phyloP scores from a whole-genome alignment of 2,888 invertebrate species.

The Xanthia icteritia region DNA sequence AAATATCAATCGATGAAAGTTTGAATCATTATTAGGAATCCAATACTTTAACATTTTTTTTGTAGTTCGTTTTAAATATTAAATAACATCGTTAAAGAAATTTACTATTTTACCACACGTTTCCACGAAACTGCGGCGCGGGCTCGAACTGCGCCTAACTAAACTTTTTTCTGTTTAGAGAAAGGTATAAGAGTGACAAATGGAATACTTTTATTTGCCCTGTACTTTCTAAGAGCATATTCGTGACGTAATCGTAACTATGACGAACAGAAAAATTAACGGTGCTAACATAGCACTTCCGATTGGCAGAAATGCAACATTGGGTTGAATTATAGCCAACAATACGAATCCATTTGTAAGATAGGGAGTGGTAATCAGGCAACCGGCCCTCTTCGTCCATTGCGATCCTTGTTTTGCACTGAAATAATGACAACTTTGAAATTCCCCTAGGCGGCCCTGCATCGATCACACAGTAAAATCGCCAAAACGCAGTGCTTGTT shows the following conservation, averaged over 20 bases:
- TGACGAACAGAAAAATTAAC: constrained; percentile 1
- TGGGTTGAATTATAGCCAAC: background rate
- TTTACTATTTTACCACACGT: too few species aligned
- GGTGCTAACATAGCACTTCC: constrained; percentile 31
- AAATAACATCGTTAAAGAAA: too few species aligned
- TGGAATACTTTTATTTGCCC: constrained; percentile 32
- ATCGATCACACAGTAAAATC: background rate
- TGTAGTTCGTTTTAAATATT: too few species aligned
- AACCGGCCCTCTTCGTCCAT: background rate
- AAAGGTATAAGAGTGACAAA: constrained; percentile 32
- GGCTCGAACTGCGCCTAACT: too few species aligned
- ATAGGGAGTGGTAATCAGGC: too few species aligned
- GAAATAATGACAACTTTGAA: too few species aligned
- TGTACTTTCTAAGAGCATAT: constrained; percentile 46
- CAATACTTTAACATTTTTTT: too few species aligned
- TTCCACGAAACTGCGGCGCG: too few species aligned
- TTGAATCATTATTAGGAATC: too few species aligned
- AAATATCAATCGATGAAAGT: too few species aligned
- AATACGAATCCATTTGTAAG: background rate
- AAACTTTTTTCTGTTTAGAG: constrained; percentile 23
- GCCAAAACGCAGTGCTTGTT: background rate
- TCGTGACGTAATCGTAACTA: constrained; percentile 27
- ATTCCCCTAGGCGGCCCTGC: background rate
- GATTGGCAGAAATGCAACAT: constrained; percentile 1
- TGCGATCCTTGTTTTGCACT: background rate